phyloP scores from a whole-genome alignment of 1,140 invertebrate genomes.

The Drosophila pseudoananassae region DNA sequence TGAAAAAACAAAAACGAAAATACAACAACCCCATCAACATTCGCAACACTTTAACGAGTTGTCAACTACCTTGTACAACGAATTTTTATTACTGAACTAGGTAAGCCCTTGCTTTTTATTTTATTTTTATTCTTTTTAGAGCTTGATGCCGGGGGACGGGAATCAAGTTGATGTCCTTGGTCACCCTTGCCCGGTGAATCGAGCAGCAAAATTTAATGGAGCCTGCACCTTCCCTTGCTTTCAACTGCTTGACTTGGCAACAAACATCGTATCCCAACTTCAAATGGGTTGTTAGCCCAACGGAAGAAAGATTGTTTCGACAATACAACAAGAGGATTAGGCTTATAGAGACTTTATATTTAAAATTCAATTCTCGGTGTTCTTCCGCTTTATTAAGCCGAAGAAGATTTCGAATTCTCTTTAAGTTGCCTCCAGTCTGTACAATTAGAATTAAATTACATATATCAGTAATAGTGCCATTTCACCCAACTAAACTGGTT shows the following conservation, averaged over 20 bases:
- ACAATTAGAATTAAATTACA: no score
- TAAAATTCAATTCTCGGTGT: no score
- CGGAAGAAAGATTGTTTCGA: constrained; percentile 16
- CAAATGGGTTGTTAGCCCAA: constrained; percentile 18
- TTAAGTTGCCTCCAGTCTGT: no score
- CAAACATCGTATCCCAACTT: constrained; percentile 43
- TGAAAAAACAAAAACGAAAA: constrained; percentile 36
- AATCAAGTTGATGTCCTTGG: constrained; percentile 30
- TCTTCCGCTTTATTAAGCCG: no score
- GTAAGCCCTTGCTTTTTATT: constrained; percentile 47
- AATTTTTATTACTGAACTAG: constrained; percentile 78
- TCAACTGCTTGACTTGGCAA: neutral
- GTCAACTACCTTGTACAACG: constrained; percentile 76
- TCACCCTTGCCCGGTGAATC: constrained; percentile 32
- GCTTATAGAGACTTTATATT: no score
- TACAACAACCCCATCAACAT: constrained; percentile 39
- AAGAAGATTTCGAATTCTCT: no score
- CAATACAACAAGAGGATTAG: constrained; percentile 9
- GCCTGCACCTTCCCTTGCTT: neutral
- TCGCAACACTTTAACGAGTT: constrained; percentile 76
- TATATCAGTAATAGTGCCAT: no score
- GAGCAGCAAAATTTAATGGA: constrained; percentile 36
- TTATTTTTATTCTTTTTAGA: constrained; percentile 37
- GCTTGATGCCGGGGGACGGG: constrained; percentile 2
- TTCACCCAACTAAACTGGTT: no score